These are phyloP conservation scores for Drosophila austrosaltans DNA, from an alignment of 2,888 invertebrate genomes.

Conservation along the genomic window DNA sequence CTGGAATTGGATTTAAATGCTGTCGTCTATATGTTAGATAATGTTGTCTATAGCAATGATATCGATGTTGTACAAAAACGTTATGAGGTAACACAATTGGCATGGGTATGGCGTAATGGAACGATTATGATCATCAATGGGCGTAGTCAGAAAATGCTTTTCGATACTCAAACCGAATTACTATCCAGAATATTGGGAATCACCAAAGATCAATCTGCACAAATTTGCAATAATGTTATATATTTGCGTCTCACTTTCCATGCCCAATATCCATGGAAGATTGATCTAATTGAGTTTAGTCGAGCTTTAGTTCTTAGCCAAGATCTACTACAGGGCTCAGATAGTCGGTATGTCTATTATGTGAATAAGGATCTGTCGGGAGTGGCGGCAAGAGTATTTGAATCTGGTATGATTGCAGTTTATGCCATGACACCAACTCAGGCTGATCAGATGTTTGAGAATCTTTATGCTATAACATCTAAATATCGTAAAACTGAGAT, in stretches of 20 bases:
- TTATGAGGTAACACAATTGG: slow-evolving; percentile 24
- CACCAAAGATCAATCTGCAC: rapidly evolving
- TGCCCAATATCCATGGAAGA: slow-evolving; percentile 39
- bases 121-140: slow-evolving; percentile 47
- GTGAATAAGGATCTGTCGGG: slow-evolving; percentile 40
- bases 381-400: slow-evolving; percentile 44
- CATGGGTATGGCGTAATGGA: slow-evolving; percentile 56
- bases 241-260: slow-evolving; percentile 21
- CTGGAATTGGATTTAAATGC: slow-evolving; percentile 18
- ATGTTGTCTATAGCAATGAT: slow-evolving; percentile 22
- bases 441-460: slow-evolving; percentile 42
- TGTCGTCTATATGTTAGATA: neutral
- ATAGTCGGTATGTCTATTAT: slow-evolving; percentile 33
- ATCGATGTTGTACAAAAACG: slow-evolving; percentile 45
- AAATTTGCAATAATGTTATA: neutral
- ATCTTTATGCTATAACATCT: slow-evolving; percentile 33
- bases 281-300: slow-evolving; percentile 35
- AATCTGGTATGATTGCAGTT: slow-evolving; percentile 46
- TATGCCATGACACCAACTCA: slow-evolving; percentile 32
- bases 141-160: slow-evolving; percentile 23
- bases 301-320: slow-evolving; percentile 13
- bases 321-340: neutral
- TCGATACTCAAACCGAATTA: slow-evolving; percentile 21
- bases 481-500: slow-evolving; percentile 41
- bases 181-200: slow-evolving; percentile 16